phyloP scores from a whole-genome alignment of 2,797 vertebrate genomes.

The Xyrichtys novacula region DNA sequence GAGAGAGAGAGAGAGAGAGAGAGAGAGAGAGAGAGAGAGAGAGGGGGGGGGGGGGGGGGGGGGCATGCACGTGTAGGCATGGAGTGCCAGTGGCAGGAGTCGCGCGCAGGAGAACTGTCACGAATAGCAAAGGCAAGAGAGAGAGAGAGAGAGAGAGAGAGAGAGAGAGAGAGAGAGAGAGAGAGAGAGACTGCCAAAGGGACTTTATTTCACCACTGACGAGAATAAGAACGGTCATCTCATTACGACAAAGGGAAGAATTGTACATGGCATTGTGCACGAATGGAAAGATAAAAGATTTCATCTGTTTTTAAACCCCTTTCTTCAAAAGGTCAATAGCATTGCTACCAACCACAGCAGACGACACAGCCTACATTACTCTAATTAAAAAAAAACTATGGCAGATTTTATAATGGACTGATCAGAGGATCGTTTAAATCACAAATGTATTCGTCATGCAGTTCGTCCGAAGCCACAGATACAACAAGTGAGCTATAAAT shows the following conservation, averaged over 20 bases:
- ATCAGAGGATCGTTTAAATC: too few species aligned
- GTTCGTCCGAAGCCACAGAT: too few species aligned
- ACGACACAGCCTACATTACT: too few species aligned
- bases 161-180: conserved; percentile 4
- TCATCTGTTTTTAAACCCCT: conserved; percentile 45
- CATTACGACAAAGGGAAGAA: conserved; percentile 13
- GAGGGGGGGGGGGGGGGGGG: conserved; percentile 19
- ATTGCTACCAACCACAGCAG: not conserved
- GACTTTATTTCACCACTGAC: conserved; percentile 19
- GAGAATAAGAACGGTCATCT: conserved; percentile 17
- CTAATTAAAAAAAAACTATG: too few species aligned
- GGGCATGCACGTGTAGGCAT: conserved; percentile 77
- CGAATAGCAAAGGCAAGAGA: conserved; percentile 19
- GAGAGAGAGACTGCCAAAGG: conserved; percentile 19
- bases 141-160: conserved; percentile 13
- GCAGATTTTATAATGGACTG: too few species aligned
- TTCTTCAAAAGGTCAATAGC: conserved; percentile 32
- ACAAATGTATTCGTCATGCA: too few species aligned
- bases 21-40: conserved; percentile 20
- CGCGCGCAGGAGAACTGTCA: conserved; percentile 72
- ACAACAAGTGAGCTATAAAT: too few species aligned
- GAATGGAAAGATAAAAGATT: conserved; percentile 36
- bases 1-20: conserved; percentile 8
- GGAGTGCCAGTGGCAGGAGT: conserved; percentile 74
- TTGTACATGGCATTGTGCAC: conserved; percentile 25